Base-by-base conservation (phyloP, 2,113 vertebrate genomes). In the Climacteris rufus region DNA sequence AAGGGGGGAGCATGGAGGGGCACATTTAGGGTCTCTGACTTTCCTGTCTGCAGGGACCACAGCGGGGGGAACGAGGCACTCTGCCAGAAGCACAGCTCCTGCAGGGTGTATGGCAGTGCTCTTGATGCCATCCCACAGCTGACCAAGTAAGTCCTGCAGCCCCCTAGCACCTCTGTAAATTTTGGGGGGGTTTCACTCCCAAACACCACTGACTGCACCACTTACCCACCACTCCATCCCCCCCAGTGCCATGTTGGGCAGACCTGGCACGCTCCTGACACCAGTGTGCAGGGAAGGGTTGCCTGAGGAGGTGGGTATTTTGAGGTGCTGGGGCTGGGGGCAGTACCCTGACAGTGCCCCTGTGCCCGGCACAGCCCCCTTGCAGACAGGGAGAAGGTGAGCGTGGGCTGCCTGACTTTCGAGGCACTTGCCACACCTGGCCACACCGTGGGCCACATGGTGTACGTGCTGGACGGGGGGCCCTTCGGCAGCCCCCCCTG, bases 391-490 rank as follows among this genome's bases (percentile, higher is more conserved):
- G 99, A 99, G 94, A 97, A 97, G 7, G 95, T 99, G 56, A 98
- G 95, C 0, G 97, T 99, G 64, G 99, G 99, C 37, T 96, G 96
- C 28, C 94, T 99, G 96, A 98, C 98, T 94, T 99, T 99, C 75
- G 98, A 94, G 95, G 99, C 99, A 0, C 98, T 99, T 14, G 98
- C 98, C 78, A 99, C 99, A 0, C 99, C 99, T 1, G 99, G 99
- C 47, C 99, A 99, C 97, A 99, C 99, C 0, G 98, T 99, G 95
- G 99, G 99, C 28, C 99, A 99, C 96, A 98, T 99, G 98, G 99
- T 99, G 90, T 99, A 99, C 42, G 97, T 99, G 78, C 98, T 99
- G 96, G 99, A 99, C 0, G 98, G 99, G 53, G 96, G 77, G 27
- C 96, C 96, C 3, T 98, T 98, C 0, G 98, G 98, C 2, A 96